Conservation (phyloP, 2,113 vertebrate genomes). For the Aegotheles bennettii region DNA sequence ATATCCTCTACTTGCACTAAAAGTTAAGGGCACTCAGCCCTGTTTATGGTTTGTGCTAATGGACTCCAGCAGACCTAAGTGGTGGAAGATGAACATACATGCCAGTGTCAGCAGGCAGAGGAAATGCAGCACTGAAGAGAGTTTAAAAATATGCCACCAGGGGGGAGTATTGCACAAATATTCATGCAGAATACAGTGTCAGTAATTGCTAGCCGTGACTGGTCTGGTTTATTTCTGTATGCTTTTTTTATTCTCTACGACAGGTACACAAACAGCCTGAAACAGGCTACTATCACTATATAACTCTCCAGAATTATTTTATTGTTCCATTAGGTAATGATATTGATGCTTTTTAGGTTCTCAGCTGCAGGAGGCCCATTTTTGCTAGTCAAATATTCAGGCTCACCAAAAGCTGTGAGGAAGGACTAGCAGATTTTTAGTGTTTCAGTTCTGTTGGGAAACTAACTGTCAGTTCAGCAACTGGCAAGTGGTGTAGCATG, state of each 20-base stretch:
- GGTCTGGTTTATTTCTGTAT: neutral
- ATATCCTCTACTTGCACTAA: neutral
- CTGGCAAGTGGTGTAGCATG: constrained; percentile 35
- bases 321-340: neutral
- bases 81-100: neutral
- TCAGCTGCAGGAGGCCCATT: neutral
- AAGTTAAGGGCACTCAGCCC: neutral
- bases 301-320: neutral
- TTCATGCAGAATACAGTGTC: neutral
- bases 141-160: neutral
- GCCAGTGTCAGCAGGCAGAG: neutral
- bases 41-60: neutral
- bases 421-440: neutral
- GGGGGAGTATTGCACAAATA: constrained; percentile 1
- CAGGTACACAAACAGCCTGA: neutral
- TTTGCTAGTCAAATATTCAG: neutral
- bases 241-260: neutral
- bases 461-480: neutral
- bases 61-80: neutral
- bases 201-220: neutral
- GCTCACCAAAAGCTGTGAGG: neutral
- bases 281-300: neutral
- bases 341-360: neutral
- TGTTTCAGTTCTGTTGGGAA: neutral
- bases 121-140: neutral